Evolutionary conservation across 1,140 invertebrate species (phyloP).

Genomic region (Hermetia illucens): DNA sequence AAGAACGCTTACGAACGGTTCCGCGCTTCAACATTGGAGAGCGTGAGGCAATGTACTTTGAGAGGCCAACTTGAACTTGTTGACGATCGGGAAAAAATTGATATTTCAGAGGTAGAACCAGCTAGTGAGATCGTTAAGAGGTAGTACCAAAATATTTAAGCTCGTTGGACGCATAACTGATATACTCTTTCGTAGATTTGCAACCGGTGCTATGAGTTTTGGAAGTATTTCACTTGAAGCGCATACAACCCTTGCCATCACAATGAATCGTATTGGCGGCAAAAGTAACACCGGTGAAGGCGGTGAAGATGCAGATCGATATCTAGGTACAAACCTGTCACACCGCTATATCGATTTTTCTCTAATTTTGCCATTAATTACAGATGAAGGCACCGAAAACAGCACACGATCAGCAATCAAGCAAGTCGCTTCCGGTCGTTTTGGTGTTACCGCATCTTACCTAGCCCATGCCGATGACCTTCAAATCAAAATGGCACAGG

Average conservation of each 20-base stretch:
- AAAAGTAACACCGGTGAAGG: constrained; percentile 98
- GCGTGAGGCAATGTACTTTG: constrained; percentile 76
- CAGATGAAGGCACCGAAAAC: constrained; percentile 56
- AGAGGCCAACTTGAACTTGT: constrained; percentile 84
- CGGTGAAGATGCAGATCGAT: constrained; percentile 77
- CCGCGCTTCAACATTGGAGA: constrained; percentile 73
- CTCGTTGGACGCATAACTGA: no score
- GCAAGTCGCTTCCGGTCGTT: constrained; percentile 92
- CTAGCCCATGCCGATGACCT: constrained; percentile 91
- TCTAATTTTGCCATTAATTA: not conserved
- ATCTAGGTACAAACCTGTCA: constrained; percentile 40
- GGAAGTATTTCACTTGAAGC: constrained; percentile 66
- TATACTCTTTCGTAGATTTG: constrained; percentile 13
- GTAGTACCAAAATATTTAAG: constrained; percentile 28
- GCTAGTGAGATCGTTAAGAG: constrained; percentile 92
- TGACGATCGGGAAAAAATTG: constrained; percentile 57
- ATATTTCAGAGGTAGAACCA: constrained; percentile 79
- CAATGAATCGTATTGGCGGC: constrained; percentile 92
- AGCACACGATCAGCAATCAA: constrained; percentile 71
- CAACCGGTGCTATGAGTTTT: constrained; percentile 42
- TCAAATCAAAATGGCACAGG: constrained; percentile 99
- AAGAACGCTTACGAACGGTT: constrained; percentile 75
- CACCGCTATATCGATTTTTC: not conserved
- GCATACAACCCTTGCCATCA: constrained; percentile 85
- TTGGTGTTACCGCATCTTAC: constrained; percentile 96